Percentiles rank a stretch among this genome's conserved stretches.
Conservation (phyloP, 2,113 vertebrate species). For the Tapirus terrestris region DNA sequence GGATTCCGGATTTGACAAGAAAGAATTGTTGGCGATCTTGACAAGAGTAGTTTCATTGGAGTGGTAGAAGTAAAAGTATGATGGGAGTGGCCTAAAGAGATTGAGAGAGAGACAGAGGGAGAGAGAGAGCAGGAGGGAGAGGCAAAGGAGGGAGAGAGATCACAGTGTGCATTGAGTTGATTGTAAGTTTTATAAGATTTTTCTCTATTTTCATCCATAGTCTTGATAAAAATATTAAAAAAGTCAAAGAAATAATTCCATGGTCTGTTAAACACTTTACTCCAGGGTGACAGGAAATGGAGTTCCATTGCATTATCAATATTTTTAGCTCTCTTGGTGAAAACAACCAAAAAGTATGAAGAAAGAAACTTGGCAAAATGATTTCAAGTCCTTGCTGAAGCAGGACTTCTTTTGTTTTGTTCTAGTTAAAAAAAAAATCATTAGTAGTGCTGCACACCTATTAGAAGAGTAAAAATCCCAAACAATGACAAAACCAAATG, state of each 20-base stretch:
- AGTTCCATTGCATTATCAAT: neutral
- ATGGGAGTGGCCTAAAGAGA: neutral
- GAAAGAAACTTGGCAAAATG: neutral
- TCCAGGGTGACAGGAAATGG: neutral
- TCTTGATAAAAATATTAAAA: neutral
- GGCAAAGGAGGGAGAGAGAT: no score
- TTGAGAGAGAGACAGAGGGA: neutral
- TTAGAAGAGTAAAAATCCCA: neutral
- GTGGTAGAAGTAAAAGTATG: neutral
- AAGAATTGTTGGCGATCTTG: neutral
- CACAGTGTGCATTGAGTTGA: accelerated
- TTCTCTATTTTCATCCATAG: neutral
- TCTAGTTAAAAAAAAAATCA: neutral
- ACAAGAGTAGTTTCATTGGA: neutral
- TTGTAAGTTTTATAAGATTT: neutral
- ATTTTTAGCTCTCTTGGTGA: neutral
- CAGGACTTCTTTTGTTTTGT: neutral
- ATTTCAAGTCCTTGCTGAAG: neutral
- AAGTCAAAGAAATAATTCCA: neutral
- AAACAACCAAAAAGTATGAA: neutral
- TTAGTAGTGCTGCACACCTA: no score
- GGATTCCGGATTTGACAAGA: neutral
- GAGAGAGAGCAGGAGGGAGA: neutral
- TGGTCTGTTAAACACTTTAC: neutral
- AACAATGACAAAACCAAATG: neutral